Percentiles rank a stretch among this genome's conserved stretches.
Evolutionary conservation across 2,888 invertebrate genomes (phyloP).

Genomic region (Mythimna pallens): DNA sequence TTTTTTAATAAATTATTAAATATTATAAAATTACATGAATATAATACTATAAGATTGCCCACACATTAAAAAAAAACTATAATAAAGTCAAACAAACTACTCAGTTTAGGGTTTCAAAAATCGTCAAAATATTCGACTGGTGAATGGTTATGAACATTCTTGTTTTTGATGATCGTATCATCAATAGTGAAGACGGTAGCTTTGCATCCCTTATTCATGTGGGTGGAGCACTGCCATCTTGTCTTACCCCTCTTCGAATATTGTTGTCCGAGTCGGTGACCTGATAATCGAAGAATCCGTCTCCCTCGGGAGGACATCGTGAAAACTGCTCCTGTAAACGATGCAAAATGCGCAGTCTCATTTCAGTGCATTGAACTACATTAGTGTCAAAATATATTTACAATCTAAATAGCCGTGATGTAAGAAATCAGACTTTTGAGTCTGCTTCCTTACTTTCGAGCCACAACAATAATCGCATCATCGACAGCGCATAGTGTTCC

Average conservation of each 20-base stretch:
- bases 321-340: not conserved
- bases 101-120: not conserved
- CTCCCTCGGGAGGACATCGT: not conserved
- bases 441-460: too few relatives aligned
- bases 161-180: constrained; percentile 57
- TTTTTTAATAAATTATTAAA: too few relatives aligned
- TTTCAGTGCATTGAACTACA: too few relatives aligned
- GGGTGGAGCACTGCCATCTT: constrained; percentile 8
- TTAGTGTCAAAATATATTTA: too few relatives aligned
- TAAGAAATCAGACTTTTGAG: too few relatives aligned
- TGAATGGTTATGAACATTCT: constrained; percentile 65
- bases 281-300: constrained; percentile 2
- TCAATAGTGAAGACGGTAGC: constrained; percentile 68
- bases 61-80: too few relatives aligned
- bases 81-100: too few relatives aligned
- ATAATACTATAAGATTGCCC: too few relatives aligned
- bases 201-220: constrained; percentile 56
- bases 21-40: too few relatives aligned
- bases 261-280: not conserved
- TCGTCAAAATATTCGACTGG: not conserved
- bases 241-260: not conserved
- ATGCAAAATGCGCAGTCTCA: not conserved
- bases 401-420: too few relatives aligned
- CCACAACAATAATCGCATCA: too few relatives aligned
- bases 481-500: too few relatives aligned